Conservation (phyloP, 2,888 invertebrate species). For the Gerris lacustris region DNA sequence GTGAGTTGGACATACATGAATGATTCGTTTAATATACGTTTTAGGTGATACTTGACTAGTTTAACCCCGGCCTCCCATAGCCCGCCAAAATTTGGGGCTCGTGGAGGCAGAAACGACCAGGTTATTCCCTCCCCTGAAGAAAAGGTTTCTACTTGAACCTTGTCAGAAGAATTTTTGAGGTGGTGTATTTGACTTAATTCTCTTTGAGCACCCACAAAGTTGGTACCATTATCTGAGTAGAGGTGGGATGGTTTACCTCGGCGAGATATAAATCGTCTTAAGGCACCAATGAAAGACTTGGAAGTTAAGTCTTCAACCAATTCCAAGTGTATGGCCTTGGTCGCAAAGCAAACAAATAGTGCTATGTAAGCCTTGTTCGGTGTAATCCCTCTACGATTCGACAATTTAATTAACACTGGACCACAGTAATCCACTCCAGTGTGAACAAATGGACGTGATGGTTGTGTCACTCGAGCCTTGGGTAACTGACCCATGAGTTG, state of each 20-base stretch:
- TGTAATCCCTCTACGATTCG: background rate
- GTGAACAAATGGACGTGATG: background rate
- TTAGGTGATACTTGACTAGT: no score
- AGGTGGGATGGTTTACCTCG: constrained; percentile 9
- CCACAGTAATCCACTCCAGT: constrained; percentile 10
- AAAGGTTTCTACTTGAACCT: constrained; percentile 10
- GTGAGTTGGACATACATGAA: no score
- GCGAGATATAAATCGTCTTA: constrained; percentile 9
- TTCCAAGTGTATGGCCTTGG: constrained; percentile 13
- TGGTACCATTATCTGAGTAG: constrained; percentile 12
- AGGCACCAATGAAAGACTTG: constrained; percentile 1
- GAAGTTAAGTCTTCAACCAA: constrained; percentile 3
- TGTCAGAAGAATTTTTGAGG: no score
- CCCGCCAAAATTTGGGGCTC: constrained; percentile 18
- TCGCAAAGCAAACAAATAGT: constrained; percentile 10
- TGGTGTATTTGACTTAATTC: constrained; percentile 14
- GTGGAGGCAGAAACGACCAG: constrained; percentile 16
- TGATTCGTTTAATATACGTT: no score
- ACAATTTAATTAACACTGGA: no score
- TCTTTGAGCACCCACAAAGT: constrained; percentile 12
- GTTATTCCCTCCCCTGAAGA: background rate
- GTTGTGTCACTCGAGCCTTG: background rate
- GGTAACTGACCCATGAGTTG: constrained; percentile 13
- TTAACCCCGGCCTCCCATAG: no score
- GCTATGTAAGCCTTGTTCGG: background rate